Base-by-base conservation (phyloP, 2,797 vertebrate species). In the Scolopax bukidnonensis region DNA sequence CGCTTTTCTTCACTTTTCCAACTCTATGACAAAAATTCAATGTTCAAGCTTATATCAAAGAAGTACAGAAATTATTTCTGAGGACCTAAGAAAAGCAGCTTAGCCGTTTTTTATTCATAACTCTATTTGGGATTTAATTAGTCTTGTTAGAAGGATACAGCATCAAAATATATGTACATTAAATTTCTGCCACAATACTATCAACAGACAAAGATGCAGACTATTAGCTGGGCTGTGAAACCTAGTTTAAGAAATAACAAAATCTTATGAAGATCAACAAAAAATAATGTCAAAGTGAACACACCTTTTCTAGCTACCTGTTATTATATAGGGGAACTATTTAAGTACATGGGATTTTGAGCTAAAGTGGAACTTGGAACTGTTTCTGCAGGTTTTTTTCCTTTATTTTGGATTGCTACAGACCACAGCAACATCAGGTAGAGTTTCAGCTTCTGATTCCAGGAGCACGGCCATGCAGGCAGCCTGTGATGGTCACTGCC, bases 401-500 rank as follows among this genome's bases (percentile, higher is more conserved):
- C 12, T 69, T 17, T 16, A 7, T 33, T 82, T 45, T 60, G 23
- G 10, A 24, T 24, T 63, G 24, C 28, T 50, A 27, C 25, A 71
- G 24, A 32, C 4, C 19, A 63, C 40, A 53, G 38, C 15, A 59
- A 45, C 9, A 21, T 5, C 16, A 50, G 18, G 8, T 21, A 7
- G 27, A 71, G 6, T 27, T 59, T 63, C 51, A 40, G 16, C 38
- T 38, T 51, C n/a, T 10, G 32, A 32, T 41, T 30, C 33, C 30
- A 57, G 32, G 40, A 17, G 47, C 24, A 12, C 4, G 51, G 18
- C 50, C 59, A 32, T 0, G 7, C 38, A n/a, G 60, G 60, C 53
- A 88, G 61, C n/a, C 61, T 25, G 23, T 1, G 0, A 16, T 1
- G 0, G 17, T 17, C 56, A 19, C 48, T 32, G 36, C 20, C 24